A percentile compares a stretch with the other conserved stretches of the same genome.
These are phyloP conservation scores for Brachionichthys hirsutus DNA, from an alignment of 2,113 vertebrate species.

Conservation along the genomic window DNA sequence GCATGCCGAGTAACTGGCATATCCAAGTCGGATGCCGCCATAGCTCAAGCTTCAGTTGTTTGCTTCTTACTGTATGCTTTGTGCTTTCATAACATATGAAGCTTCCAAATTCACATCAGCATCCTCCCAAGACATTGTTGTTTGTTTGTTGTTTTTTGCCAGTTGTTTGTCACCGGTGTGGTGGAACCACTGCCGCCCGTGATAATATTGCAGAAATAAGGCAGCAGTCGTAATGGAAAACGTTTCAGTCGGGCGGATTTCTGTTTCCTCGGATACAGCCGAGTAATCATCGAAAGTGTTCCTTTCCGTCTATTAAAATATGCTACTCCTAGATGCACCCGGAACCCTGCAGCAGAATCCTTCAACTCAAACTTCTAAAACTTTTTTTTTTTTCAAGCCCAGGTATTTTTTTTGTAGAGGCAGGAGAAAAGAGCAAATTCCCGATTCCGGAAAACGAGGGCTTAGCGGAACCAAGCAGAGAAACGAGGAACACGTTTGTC, in stretches of 20 bases:
- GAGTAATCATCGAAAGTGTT: slow-evolving; percentile 4
- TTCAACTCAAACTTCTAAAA: not conserved
- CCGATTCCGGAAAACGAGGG: not conserved
- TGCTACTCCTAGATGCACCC: slow-evolving; percentile 11
- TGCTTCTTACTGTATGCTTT: not conserved
- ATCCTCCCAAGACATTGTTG: not conserved
- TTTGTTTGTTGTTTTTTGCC: slow-evolving; percentile 1
- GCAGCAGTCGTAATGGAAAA: not conserved
- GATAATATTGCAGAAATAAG: not conserved
- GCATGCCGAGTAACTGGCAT: not conserved
- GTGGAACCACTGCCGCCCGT: not conserved
- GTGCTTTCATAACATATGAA: slow-evolving; percentile 6
- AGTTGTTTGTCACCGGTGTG: not conserved
- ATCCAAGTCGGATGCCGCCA: not conserved
- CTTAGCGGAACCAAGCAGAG: not conserved
- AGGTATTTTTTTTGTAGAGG: slow-evolving; percentile 2
- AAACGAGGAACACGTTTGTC: not conserved
- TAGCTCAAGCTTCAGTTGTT: not conserved
- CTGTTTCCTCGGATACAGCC: not conserved
- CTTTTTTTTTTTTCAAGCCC: not conserved
- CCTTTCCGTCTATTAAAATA: too few species aligned
- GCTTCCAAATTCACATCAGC: slow-evolving; percentile 2
- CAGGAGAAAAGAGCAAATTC: not conserved
- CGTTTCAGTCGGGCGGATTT: not conserved
- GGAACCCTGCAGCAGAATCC: slow-evolving; percentile 4